These are phyloP conservation scores for Upupa epops DNA, from an alignment of 2,113 vertebrate genomes.

Conservation along the genomic window DNA sequence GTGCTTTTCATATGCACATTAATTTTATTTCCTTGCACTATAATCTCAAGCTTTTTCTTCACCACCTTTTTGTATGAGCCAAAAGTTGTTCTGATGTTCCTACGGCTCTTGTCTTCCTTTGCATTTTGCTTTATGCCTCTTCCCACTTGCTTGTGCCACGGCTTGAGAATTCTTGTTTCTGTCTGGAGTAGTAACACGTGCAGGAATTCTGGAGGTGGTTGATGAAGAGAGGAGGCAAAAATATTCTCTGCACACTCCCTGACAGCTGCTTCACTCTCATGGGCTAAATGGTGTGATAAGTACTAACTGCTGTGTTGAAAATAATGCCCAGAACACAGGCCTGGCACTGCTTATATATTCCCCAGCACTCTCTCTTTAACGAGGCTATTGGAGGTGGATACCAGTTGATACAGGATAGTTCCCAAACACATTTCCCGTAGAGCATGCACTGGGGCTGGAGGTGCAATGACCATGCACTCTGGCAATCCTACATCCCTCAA, in stretches of 20 bases:
- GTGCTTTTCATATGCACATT: not conserved
- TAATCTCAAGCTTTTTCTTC: not conserved
- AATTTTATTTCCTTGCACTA: not conserved
- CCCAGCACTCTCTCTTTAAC: not conserved
- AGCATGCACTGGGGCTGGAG: rapidly evolving
- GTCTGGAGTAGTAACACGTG: not conserved
- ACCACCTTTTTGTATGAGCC: not conserved
- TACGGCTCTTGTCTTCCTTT: not conserved
- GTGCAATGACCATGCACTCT: rapidly evolving
- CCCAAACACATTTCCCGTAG: not conserved
- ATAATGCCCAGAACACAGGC: not conserved
- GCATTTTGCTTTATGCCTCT: conserved; percentile 50
- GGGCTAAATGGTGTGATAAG: not conserved
- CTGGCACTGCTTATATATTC: not conserved
- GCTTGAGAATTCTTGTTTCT: conserved; percentile 29
- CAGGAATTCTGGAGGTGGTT: conserved; percentile 41
- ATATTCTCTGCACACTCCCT: not conserved
- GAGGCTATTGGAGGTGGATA: not conserved
- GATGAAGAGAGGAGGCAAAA: conserved; percentile 45
- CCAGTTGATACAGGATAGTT: not conserved
- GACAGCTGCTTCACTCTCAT: not conserved
- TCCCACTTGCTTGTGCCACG: conserved; percentile 73
- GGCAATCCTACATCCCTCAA: not conserved
- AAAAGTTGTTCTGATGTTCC: not conserved
- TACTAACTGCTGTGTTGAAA: not conserved